A percentile compares a stretch with the other conserved stretches of the same genome.
phyloP scores from a whole-genome alignment of 2,888 invertebrate species.

The Eupithecia pulchellata region DNA sequence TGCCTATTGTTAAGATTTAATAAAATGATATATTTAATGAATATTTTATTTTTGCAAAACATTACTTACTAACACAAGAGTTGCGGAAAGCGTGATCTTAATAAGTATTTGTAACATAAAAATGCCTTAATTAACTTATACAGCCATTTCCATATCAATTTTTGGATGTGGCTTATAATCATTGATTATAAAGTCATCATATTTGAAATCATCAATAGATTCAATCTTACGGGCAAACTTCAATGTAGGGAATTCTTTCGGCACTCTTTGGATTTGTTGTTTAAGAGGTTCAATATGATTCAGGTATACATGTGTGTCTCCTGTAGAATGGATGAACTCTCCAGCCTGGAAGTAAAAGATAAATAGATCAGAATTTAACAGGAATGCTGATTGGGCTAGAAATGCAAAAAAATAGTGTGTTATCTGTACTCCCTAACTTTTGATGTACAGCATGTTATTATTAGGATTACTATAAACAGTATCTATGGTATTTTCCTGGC shows the following conservation, averaged over 20 bases:
- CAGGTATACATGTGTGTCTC: constrained; percentile 97
- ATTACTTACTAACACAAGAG: neutral
- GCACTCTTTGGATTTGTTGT: constrained; percentile 91
- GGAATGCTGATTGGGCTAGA: neutral
- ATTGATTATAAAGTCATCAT: constrained; percentile 93
- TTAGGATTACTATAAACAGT: too few relatives aligned
- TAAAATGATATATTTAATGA: constrained; percentile 48
- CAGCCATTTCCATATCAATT: constrained; percentile 97
- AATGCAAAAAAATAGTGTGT: neutral
- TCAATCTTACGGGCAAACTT: constrained; percentile 89
- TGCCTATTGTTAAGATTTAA: constrained; percentile 57
- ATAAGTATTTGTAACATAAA: neutral
- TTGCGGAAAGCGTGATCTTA: neutral
- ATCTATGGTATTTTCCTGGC: too few relatives aligned
- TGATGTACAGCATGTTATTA: neutral
- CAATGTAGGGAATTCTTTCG: constrained; percentile 93
- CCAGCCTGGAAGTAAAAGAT: constrained; percentile 88
- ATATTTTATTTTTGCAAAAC: constrained; percentile 13
- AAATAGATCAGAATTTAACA: neutral
- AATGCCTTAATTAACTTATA: constrained; percentile 55
- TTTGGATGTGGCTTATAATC: constrained; percentile 95
- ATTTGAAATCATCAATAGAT: constrained; percentile 94
- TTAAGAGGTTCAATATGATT: constrained; percentile 95
- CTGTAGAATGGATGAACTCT: constrained; percentile 97
- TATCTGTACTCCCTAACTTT: neutral